phyloP scores from a whole-genome alignment of 1,140 invertebrate genomes.

The Brachionus paranguensis region DNA sequence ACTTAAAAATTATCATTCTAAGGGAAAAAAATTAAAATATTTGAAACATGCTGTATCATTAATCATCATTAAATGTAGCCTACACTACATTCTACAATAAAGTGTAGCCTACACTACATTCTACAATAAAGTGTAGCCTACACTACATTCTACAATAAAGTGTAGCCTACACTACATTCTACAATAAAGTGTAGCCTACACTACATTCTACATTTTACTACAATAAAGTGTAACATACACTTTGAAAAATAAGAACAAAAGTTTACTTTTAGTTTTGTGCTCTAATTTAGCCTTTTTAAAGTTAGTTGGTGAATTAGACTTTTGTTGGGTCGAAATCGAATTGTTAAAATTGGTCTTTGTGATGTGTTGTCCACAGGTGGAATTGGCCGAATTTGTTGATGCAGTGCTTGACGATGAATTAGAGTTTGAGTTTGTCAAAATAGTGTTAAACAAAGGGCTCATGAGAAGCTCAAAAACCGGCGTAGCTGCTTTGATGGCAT shows the following conservation, averaged over 20 bases:
- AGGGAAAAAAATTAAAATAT: too few species aligned
- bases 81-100: too few species aligned
- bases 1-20: too few species aligned
- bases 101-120: too few species aligned
- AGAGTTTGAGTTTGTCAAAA: not conserved
- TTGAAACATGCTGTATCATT: too few species aligned
- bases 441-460: constrained; percentile 13
- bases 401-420: not conserved
- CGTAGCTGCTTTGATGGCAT: not conserved
- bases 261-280: not conserved
- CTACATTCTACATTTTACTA: too few species aligned
- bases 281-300: not conserved
- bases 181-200: too few species aligned
- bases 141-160: too few species aligned
- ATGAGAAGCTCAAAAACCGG: not conserved
- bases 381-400: not conserved
- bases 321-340: not conserved
- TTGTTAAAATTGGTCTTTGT: not conserved
- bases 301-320: not conserved
- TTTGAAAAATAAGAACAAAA: not conserved
- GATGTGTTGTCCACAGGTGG: not conserved
- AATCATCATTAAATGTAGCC: too few species aligned
- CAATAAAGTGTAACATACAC: not conserved
- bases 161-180: too few species aligned
- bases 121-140: too few species aligned